A percentile compares a stretch with the other conserved stretches of the same genome.
phyloP scores from a whole-genome alignment of 2,113 vertebrate genomes.

The Stigmatopora argus region DNA sequence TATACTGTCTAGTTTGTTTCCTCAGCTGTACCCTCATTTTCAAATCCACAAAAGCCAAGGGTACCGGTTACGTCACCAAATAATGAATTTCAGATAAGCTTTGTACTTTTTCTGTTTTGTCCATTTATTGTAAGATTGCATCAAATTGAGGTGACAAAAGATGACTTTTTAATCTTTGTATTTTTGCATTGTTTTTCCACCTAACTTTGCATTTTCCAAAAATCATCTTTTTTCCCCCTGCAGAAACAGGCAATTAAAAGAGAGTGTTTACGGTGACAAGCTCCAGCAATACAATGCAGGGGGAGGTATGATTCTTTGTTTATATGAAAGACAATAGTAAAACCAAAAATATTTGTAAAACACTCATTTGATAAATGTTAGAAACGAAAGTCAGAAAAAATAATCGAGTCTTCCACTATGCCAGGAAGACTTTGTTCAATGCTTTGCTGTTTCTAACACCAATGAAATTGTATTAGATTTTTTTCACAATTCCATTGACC shows the following conservation, averaged over 20 bases:
- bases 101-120: not conserved
- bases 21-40: constrained; percentile 14
- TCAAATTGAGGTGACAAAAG: constrained; percentile 17
- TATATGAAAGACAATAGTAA: not conserved
- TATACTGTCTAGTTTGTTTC: constrained; percentile 1
- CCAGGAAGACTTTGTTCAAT: too few species aligned
- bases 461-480: not conserved
- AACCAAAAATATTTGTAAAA: not conserved
- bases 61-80: constrained; percentile 11
- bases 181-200: constrained; percentile 8
- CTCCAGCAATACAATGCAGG: constrained; percentile 96
- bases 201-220: not conserved
- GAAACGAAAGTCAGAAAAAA: not conserved
- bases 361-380: not conserved
- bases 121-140: not conserved
- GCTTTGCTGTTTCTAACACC: not conserved
- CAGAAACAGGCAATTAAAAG: constrained; percentile 89
- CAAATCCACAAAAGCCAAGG: constrained; percentile 18
- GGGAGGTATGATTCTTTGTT: constrained; percentile 74
- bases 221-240: constrained; percentile 3
- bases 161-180: constrained; percentile 30
- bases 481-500: not conserved
- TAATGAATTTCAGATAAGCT: constrained; percentile 24
- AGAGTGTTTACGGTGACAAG: constrained; percentile 92
- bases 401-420: not conserved